Evolutionary conservation across 2,113 vertebrate genomes (phyloP).

Genomic region (Podarcis muralis): DNA sequence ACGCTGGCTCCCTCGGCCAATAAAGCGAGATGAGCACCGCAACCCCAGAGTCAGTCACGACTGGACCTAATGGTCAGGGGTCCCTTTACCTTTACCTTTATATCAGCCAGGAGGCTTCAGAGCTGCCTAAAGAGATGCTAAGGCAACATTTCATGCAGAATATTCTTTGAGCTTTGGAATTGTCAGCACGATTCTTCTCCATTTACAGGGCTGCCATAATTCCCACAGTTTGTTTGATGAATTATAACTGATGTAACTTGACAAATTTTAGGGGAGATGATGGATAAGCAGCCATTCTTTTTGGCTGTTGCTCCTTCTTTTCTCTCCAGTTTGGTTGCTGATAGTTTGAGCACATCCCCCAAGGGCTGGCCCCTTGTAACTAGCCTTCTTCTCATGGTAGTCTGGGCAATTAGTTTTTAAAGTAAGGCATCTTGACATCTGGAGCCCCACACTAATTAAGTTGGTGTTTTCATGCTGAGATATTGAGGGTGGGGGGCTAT

Average conservation of each 20-base stretch:
- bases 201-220: neutral
- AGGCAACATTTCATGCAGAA: neutral
- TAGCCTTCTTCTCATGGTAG: neutral
- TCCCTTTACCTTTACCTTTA: too few species aligned
- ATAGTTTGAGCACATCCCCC: neutral
- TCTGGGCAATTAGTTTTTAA: neutral
- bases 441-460: fast-evolving
- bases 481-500: neutral
- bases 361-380: neutral
- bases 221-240: neutral
- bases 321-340: neutral
- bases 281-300: fast-evolving
- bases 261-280: fast-evolving
- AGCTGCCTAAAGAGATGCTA: too few species aligned
- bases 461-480: neutral
- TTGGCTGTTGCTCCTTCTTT: fast-evolving
- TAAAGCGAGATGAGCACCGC: too few species aligned
- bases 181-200: neutral
- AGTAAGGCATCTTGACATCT: fast-evolving
- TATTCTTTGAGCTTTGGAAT: neutral
- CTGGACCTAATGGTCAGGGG: too few species aligned
- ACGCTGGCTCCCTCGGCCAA: too few species aligned
- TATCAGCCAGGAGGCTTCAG: too few species aligned
- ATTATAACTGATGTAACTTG: neutral
- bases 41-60: too few species aligned